These are phyloP conservation scores for Ammodramus savannarum DNA, from an alignment of 2,113 vertebrate genomes.

Conservation along the genomic window DNA sequence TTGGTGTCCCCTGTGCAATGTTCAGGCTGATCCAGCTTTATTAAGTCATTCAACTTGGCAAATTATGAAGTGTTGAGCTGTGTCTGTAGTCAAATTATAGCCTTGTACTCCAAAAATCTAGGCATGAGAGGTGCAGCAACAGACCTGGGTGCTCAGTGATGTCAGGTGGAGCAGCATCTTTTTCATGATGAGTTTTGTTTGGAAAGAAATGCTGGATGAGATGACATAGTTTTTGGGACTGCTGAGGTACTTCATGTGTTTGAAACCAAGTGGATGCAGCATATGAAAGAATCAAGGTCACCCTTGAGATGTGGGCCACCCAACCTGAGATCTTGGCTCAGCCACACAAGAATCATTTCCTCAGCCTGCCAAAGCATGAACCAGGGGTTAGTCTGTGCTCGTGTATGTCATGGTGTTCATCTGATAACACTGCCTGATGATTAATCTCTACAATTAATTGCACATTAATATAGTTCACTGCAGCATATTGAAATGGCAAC, in stretches of 20 bases:
- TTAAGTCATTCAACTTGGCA: background rate
- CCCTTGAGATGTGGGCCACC: conserved; percentile 44
- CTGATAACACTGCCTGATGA: conserved; percentile 58
- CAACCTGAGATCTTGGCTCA: conserved; percentile 53
- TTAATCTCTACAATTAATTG: conserved; percentile 60
- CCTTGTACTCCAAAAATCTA: background rate
- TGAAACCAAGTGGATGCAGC: background rate
- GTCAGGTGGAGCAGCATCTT: background rate
- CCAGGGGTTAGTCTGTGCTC: conserved; percentile 25
- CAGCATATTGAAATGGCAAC: background rate
- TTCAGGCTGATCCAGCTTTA: background rate
- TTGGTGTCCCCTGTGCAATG: background rate
- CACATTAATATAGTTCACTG: conserved; percentile 20
- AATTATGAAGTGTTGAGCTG: background rate
- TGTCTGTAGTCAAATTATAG: background rate
- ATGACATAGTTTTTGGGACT: background rate
- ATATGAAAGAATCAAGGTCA: background rate
- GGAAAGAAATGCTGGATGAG: background rate
- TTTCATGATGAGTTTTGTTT: background rate
- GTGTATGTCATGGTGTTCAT: conserved; percentile 33
- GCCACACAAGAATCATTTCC: conserved; percentile 14
- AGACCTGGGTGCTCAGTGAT: background rate
- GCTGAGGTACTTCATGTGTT: background rate
- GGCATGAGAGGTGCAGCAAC: background rate
- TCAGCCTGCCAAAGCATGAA: conserved; percentile 64